Percentiles rank a stretch among this genome's conserved stretches.
Evolutionary conservation across 2,113 vertebrate genomes (phyloP).

Genomic region (Salvelinus fontinalis): DNA sequence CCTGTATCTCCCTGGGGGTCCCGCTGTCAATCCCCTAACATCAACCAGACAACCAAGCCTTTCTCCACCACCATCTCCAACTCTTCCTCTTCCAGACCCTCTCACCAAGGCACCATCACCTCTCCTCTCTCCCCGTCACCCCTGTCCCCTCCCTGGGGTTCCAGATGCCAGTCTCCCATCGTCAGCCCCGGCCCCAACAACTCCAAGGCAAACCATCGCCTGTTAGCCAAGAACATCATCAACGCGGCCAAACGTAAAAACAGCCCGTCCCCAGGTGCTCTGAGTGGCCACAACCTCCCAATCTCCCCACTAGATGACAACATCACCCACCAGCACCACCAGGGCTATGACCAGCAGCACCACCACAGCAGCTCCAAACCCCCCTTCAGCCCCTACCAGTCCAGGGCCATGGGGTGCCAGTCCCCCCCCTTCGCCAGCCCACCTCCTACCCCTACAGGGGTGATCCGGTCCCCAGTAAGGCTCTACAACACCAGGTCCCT

Average conservation of each 20-base stretch:
- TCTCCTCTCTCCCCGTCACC: slow-evolving; percentile 53
- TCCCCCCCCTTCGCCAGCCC: slow-evolving; percentile 78
- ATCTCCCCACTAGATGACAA: slow-evolving; percentile 69
- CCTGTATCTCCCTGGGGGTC: slow-evolving; percentile 73
- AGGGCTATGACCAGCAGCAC: slow-evolving; percentile 30
- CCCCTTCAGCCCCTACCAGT: slow-evolving; percentile 72
- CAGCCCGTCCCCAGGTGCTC: slow-evolving; percentile 77
- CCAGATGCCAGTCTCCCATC: slow-evolving; percentile 80
- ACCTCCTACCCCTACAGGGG: slow-evolving; percentile 73
- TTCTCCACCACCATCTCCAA: slow-evolving; percentile 55
- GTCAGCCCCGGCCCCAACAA: slow-evolving; percentile 57
- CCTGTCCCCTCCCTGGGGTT: slow-evolving; percentile 79
- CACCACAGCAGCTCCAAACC: slow-evolving; percentile 53
- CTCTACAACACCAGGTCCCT: slow-evolving; percentile 87
- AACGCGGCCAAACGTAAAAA: slow-evolving; percentile 95
- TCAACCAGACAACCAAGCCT: slow-evolving; percentile 64
- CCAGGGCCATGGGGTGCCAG: slow-evolving; percentile 62
- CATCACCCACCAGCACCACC: slow-evolving; percentile 22
- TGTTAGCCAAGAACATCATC: slow-evolving; percentile 95
- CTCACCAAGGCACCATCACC: slow-evolving; percentile 48
- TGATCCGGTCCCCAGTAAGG: slow-evolving; percentile 68
- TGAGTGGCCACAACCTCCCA: slow-evolving; percentile 62
- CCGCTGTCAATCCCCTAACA: slow-evolving; percentile 78
- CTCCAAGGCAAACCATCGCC: slow-evolving; percentile 83
- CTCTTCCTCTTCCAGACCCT: slow-evolving; percentile 39